These are phyloP conservation scores for Progne subis DNA, from an alignment of 2,113 vertebrate species.

Conservation along the genomic window DNA sequence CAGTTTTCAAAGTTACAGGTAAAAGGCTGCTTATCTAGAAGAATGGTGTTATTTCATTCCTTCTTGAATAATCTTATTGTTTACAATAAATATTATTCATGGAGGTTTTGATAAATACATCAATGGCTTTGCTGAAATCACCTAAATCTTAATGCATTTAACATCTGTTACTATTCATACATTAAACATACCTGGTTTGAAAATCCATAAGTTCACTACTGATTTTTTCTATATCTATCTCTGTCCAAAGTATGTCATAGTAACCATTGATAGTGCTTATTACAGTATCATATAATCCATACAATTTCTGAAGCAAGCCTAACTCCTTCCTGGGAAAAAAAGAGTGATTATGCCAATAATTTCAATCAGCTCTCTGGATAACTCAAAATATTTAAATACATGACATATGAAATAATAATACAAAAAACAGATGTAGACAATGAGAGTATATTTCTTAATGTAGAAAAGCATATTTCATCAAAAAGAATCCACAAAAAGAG, in stretches of 20 bases:
- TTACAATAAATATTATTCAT: not conserved
- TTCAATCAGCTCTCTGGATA: not conserved
- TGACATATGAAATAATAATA: not conserved
- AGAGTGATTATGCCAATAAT: not conserved
- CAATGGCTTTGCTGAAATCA: not conserved
- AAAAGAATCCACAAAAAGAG: not conserved
- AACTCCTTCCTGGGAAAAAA: constrained; percentile 73
- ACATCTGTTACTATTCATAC: not conserved
- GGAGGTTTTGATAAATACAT: not conserved
- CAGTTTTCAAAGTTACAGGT: not conserved
- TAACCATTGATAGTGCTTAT: constrained; percentile 76
- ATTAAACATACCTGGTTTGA: constrained; percentile 70
- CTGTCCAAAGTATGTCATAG: constrained; percentile 79
- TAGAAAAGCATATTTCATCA: not conserved
- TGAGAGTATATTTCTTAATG: not conserved
- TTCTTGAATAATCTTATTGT: not conserved
- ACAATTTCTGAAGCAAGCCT: constrained; percentile 78
- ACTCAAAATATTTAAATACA: not conserved
- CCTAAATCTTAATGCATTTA: not conserved
- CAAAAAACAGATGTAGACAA: not conserved
- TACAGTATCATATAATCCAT: constrained; percentile 79
- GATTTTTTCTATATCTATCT: constrained; percentile 81
- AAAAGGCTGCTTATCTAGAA: not conserved
- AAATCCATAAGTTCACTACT: constrained; percentile 77
- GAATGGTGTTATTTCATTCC: not conserved